Conservation (phyloP, 2,113 vertebrate species). For the Mormyrus lacerda region DNA sequence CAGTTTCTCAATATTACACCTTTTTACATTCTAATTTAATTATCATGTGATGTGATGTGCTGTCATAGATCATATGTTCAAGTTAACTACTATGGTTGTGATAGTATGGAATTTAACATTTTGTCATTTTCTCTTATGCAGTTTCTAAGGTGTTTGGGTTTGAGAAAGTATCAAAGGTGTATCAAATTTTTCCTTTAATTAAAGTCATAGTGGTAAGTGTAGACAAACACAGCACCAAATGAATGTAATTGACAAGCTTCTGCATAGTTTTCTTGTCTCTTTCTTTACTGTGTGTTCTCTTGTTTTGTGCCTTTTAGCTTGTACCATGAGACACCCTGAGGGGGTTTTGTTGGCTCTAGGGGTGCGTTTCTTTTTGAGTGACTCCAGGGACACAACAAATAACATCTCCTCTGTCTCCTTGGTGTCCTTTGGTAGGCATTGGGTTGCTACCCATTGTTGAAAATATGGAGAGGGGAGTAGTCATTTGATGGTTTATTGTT, state of each 20-base stretch:
- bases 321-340: not conserved
- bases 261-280: not conserved
- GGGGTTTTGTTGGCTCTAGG: not conserved
- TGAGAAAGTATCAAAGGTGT: not conserved
- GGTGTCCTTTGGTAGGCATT: not conserved
- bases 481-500: constrained; percentile 25
- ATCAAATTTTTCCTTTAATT: not conserved
- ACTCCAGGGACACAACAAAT: constrained; percentile 20
- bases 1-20: not conserved
- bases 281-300: not conserved
- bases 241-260: not conserved
- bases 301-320: not conserved
- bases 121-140: not conserved
- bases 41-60: not conserved
- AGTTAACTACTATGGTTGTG: not conserved
- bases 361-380: not conserved
- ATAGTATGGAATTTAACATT: not conserved
- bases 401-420: not conserved
- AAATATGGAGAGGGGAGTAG: constrained; percentile 11
- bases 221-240: not conserved
- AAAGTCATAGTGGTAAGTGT: not conserved
- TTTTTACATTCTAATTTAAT: not conserved
- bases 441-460: not conserved
- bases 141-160: not conserved
- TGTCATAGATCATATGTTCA: not conserved